A percentile compares a stretch with the other conserved stretches of the same genome.
phyloP scores from a whole-genome alignment of 2,113 vertebrate genomes.

The Oenanthe oenanthe region DNA sequence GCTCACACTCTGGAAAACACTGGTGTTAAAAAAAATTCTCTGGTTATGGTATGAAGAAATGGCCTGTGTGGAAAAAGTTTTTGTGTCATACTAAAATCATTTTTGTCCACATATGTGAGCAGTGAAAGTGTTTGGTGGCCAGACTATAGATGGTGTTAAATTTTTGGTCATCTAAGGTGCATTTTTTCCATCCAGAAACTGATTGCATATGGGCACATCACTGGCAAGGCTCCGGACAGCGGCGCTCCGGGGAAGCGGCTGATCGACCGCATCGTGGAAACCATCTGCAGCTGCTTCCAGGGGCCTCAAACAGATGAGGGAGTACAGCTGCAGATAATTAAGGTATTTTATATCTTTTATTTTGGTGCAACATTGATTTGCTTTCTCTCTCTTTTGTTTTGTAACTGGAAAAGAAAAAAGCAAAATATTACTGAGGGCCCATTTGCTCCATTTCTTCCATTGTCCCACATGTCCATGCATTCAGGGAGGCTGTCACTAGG shows the following conservation, averaged over 20 bases:
- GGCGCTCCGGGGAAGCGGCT: conserved; percentile 88
- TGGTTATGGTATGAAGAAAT: neutral
- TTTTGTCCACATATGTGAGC: neutral
- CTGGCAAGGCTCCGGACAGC: conserved; percentile 92
- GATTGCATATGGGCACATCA: conserved; percentile 97
- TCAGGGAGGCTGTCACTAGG: neutral
- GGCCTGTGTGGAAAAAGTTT: neutral
- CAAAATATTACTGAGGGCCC: neutral
- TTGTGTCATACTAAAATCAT: neutral
- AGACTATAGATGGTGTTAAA: neutral
- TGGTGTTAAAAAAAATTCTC: neutral
- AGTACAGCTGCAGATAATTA: conserved; percentile 97
- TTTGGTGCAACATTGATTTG: neutral
- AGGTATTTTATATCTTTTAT: conserved; percentile 76
- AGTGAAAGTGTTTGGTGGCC: neutral
- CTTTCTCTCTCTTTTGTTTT: neutral
- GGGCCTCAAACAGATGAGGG: conserved; percentile 97
- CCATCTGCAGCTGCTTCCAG: conserved; percentile 95
- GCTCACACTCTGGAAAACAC: neutral
- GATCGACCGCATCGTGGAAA: conserved; percentile 95
- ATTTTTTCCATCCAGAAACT: conserved; percentile 83
- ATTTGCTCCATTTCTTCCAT: neutral
- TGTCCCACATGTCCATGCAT: neutral
- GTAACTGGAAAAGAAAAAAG: neutral
- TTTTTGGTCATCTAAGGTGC: conserved; percentile 15